Base-by-base conservation (phyloP, 2,797 vertebrate species). In the Pangasius krempfi region DNA sequence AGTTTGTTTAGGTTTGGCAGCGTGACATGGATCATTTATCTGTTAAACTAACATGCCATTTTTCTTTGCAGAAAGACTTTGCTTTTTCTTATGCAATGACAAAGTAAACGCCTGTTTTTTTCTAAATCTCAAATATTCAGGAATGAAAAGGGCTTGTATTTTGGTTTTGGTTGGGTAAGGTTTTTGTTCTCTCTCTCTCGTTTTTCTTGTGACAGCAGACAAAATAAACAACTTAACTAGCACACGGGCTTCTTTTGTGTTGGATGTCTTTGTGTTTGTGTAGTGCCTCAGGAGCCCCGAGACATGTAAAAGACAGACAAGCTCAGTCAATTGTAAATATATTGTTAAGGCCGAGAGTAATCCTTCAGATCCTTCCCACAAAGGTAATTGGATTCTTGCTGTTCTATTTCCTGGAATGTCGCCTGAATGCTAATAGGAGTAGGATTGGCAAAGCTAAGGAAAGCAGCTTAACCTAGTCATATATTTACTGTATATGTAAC, bases 1-100 rank as follows among this genome's bases (percentile, higher is more conserved):
- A 96, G 96, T 96, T 96, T 95, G 95, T 96, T 96, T 95, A 94
- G 93, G 91, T 96, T 96, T 96, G 95, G 95, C 95, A 94, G 93
- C 60, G 64, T 90, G 93, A 94, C 94, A 91, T 54, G 91, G 94
- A 95, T 95, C 94, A 95, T 94, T 96, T 95, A 95, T 96, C 95
- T 94, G 90, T 92, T 94, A 95, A 96, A 95, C 93, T 92, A 96
- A 96, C 95, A 96, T 91, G 93, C 88, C 91, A 83, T 92, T 92
- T 94, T 93, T 95, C 92, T 93, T 93, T 91, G 85, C 92, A 88
- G 87, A 90, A 92, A 94, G 90, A 93, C 92, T 86, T 64, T 90
- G 89, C 92, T 91, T 47, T 47, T 64, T 76, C 86, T 93, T 93
- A 88, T 93, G 91, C 90, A 76, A 79, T 91, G 94, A 95, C 94